Evolutionary conservation across 2,113 vertebrate species (phyloP).

Genomic region (Rynchops niger): DNA sequence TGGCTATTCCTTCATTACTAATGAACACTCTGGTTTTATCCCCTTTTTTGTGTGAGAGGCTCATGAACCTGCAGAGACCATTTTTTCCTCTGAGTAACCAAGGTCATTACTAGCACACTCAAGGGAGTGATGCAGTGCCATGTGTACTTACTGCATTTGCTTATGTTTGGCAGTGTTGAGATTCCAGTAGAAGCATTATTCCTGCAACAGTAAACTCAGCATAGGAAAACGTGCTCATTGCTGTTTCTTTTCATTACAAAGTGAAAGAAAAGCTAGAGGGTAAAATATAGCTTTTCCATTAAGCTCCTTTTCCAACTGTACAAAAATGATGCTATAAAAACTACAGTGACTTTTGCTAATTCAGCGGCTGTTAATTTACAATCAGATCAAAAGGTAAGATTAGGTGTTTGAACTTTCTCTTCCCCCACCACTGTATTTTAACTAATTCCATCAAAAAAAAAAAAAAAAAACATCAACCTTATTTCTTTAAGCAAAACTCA

Average conservation of each 20-base stretch:
- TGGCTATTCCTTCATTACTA: neutral
- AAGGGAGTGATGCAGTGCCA: neutral
- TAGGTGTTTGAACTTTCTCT: neutral
- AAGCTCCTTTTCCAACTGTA: neutral
- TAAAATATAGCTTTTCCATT: conserved; percentile 3
- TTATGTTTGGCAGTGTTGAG: neutral
- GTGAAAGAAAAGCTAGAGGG: neutral
- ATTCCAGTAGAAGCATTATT: neutral
- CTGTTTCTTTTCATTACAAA: neutral
- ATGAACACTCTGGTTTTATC: neutral
- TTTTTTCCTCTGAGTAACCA: neutral
- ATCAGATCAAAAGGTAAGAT: conserved; percentile 35
- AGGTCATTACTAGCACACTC: neutral
- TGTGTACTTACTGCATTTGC: neutral
- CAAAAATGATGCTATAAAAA: conserved; percentile 10
- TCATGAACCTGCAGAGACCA: neutral
- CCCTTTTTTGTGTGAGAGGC: neutral
- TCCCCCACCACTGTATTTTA: neutral
- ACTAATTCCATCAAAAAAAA: neutral
- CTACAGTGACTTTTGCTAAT: neutral
- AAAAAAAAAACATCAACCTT: neutral
- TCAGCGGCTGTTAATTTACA: conserved; percentile 10
- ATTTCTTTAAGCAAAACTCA: neutral
- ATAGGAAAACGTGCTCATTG: neutral
- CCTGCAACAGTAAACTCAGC: neutral